These are phyloP conservation scores for Poeciliopsis retropinna DNA, from an alignment of 2,113 vertebrate species.

Conservation along the genomic window DNA sequence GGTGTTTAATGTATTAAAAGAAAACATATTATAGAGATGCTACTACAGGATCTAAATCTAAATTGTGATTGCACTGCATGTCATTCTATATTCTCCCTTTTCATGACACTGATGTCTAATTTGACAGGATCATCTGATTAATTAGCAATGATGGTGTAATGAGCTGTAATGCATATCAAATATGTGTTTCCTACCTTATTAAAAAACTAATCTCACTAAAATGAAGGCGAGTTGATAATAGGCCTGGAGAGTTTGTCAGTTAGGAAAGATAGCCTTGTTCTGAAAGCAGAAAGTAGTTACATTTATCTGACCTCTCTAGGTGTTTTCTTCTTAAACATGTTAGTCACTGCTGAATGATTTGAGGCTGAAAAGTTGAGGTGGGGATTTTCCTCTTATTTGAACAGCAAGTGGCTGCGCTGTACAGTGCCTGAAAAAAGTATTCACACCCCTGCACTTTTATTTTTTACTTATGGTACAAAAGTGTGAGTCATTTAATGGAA, in stretches of 20 bases:
- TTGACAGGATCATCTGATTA: neutral
- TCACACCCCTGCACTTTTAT: neutral
- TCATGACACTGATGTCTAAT: constrained; percentile 16
- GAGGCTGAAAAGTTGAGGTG: neutral
- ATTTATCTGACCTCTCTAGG: constrained; percentile 24
- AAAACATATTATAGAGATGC: neutral
- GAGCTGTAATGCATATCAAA: constrained; percentile 5
- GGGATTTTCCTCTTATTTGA: neutral
- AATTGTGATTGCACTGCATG: constrained; percentile 2
- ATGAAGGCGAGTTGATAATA: constrained; percentile 11
- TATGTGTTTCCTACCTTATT: constrained; percentile 17
- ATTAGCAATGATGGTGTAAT: constrained; percentile 12
- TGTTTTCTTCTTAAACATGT: neutral
- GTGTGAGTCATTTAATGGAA: neutral
- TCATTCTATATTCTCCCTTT: constrained; percentile 26
- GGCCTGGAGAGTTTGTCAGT: constrained; percentile 25
- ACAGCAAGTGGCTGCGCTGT: neutral
- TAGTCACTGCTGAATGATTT: neutral
- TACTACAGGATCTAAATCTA: neutral
- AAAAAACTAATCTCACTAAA: constrained; percentile 29
- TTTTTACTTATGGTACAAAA: neutral
- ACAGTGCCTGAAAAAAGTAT: neutral
- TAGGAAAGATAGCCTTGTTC: constrained; percentile 24
- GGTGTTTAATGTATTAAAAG: constrained; percentile 14
- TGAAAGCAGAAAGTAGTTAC: constrained; percentile 24